Percentiles rank a stretch among this genome's conserved stretches.
Conservation (phyloP, 1,140 invertebrate genomes). For the Drosophila biarmipes region DNA sequence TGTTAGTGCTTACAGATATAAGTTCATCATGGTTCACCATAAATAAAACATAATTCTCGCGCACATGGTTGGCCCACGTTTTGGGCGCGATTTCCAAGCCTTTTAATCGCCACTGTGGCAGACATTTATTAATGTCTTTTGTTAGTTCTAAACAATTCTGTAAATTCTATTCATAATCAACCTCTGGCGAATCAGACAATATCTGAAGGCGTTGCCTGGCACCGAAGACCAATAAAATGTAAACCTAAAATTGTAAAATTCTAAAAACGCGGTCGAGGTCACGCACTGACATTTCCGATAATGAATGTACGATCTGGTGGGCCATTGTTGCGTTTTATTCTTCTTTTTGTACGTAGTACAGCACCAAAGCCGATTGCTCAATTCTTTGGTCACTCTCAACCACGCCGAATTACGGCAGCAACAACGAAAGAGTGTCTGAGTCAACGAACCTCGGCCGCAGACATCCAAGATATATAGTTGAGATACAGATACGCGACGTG, state of each 20-base stretch:
- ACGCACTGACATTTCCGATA: conserved; percentile 78
- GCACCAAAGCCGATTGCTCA: conserved; percentile 62
- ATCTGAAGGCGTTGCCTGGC: conserved; percentile 44
- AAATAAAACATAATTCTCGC: neutral
- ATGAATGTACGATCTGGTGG: conserved; percentile 50
- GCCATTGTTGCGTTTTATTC: conserved; percentile 32
- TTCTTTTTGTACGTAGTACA: conserved; percentile 24
- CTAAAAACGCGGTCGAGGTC: conserved; percentile 76
- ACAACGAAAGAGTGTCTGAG: conserved; percentile 43
- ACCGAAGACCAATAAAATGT: conserved; percentile 42
- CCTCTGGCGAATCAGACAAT: conserved; percentile 33
- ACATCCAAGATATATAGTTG: conserved; percentile 37
- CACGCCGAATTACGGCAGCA: conserved; percentile 25
- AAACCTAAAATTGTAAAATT: conserved; percentile 54
- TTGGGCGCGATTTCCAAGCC: conserved; percentile 1
- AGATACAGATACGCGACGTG: conserved; percentile 58
- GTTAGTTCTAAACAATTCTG: conserved; percentile 27
- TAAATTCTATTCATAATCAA: conserved; percentile 23
- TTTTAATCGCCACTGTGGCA: conserved; percentile 24
- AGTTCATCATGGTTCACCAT: neutral
- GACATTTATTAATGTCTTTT: conserved; percentile 29
- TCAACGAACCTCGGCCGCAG: conserved; percentile 70
- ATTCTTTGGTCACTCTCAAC: conserved; percentile 46
- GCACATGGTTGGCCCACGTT: neutral
- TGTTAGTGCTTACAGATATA: neutral